These are phyloP conservation scores for Leptarthrus brevirostris DNA, from an alignment of 2,888 invertebrate genomes.

Conservation along the genomic window DNA sequence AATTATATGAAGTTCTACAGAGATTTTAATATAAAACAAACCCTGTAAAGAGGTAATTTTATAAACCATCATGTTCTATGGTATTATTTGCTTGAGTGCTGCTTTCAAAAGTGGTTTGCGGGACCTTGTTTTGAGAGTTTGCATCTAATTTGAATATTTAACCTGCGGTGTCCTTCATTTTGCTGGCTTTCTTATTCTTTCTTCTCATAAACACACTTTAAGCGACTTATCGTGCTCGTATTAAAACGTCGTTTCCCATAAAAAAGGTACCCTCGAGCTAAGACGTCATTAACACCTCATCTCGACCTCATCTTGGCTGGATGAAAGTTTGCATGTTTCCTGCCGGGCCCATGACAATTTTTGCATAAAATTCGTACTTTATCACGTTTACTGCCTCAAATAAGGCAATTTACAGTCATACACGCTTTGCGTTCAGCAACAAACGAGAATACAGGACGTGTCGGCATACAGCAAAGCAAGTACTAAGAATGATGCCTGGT, in stretches of 20 bases:
- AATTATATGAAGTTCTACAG: background rate
- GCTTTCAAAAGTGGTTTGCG: background rate
- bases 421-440: slow-evolving; percentile 25
- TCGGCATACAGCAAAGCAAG: slow-evolving; percentile 16
- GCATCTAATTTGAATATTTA: slow-evolving; percentile 49
- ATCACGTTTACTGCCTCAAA: slow-evolving; percentile 53
- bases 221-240: slow-evolving; percentile 34
- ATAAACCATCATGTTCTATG: too few relatives aligned
- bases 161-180: slow-evolving; percentile 37
- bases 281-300: slow-evolving; percentile 52
- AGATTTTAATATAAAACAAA: background rate
- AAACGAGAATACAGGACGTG: slow-evolving; percentile 29
- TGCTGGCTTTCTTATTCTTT: background rate
- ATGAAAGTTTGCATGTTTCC: slow-evolving; percentile 37
- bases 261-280: slow-evolving; percentile 38
- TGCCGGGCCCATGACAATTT: slow-evolving; percentile 42
- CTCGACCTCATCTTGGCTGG: slow-evolving; percentile 47
- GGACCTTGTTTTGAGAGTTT: slow-evolving; percentile 10
- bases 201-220: slow-evolving; percentile 23
- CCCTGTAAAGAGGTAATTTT: background rate
- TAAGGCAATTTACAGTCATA: slow-evolving; percentile 54
- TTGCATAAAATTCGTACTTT: slow-evolving; percentile 51
- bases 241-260: slow-evolving; percentile 38
- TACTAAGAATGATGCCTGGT: background rate
- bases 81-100: background rate